These are phyloP conservation scores for Pelosia muscerda DNA, from an alignment of 2,888 invertebrate species.

Conservation along the genomic window DNA sequence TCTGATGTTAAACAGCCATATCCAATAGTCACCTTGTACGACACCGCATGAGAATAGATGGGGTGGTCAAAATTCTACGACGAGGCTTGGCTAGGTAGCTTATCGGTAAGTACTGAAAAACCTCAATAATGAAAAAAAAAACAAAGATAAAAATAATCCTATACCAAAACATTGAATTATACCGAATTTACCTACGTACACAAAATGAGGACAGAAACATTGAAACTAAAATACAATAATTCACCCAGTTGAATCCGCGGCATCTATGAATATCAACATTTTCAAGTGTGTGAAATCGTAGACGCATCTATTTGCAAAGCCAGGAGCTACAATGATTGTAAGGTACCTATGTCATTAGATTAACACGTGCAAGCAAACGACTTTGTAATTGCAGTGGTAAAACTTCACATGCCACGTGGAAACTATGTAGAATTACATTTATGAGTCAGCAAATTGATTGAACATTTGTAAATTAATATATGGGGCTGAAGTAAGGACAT, in stretches of 20 bases:
- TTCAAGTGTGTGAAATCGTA: background rate
- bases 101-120: too few species aligned
- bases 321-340: constrained; percentile 6
- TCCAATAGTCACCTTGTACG: too few species aligned
- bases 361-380: constrained; percentile 14
- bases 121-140: too few species aligned
- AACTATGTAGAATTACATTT: constrained; percentile 12
- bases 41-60: too few species aligned
- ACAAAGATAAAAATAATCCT: too few species aligned
- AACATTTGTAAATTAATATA: constrained; percentile 2
- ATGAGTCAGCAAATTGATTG: background rate
- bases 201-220: too few species aligned
- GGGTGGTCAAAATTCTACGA: too few species aligned
- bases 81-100: too few species aligned
- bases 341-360: background rate
- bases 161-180: too few species aligned
- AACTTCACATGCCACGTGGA: constrained; percentile 7
- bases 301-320: constrained; percentile 18
- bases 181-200: too few species aligned
- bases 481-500: background rate
- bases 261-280: background rate
- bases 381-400: constrained; percentile 13
- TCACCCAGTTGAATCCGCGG: background rate
- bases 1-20: too few species aligned
- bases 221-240: too few species aligned